These are phyloP conservation scores for Tipula vernalis DNA, from an alignment of 2,888 invertebrate genomes.

Conservation along the genomic window DNA sequence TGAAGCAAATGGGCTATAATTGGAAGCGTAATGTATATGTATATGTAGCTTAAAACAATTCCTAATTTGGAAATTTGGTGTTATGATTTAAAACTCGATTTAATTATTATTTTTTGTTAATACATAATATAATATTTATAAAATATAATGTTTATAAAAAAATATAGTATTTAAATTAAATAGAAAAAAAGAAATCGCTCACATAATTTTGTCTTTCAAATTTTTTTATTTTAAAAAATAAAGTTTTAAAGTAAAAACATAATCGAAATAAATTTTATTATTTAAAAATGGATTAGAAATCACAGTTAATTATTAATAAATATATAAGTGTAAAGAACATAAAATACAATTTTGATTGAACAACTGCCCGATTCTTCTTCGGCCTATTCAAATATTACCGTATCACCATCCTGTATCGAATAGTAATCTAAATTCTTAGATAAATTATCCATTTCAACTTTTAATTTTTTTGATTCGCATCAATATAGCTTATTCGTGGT, in stretches of 20 bases:
- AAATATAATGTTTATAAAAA: background rate
- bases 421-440: constrained; percentile 72
- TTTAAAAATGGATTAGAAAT: constrained; percentile 5
- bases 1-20: too few relatives aligned
- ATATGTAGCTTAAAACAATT: too few relatives aligned
- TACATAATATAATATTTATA: background rate
- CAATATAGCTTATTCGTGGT: constrained; percentile 37
- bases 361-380: background rate
- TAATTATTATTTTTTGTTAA: background rate
- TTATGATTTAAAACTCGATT: too few relatives aligned
- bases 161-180: background rate
- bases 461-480: constrained; percentile 48
- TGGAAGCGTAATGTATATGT: too few relatives aligned
- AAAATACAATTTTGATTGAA: background rate
- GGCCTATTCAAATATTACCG: constrained; percentile 51
- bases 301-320: background rate
- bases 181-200: background rate
- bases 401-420: constrained; percentile 74
- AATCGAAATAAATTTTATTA: background rate
- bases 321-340: background rate
- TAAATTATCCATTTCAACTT: constrained; percentile 66
- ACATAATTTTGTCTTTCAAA: background rate
- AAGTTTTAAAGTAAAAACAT: background rate
- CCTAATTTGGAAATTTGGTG: too few relatives aligned
- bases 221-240: background rate